Evolutionary conservation across 2,888 invertebrate species (phyloP).

Genomic region (Germaria angustata): DNA sequence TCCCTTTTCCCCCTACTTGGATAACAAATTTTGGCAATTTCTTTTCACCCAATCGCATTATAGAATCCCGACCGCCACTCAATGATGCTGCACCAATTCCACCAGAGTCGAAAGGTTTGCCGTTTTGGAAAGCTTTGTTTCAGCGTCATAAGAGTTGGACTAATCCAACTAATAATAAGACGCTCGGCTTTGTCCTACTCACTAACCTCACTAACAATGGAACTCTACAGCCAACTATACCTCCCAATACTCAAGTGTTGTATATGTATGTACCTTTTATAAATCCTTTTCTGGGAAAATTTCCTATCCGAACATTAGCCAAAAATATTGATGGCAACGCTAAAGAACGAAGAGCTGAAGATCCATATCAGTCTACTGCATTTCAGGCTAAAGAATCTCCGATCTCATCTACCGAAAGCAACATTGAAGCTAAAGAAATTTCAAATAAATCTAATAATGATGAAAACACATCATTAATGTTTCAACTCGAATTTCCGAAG

Average conservation of each 20-base stretch:
- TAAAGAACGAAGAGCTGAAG: neutral
- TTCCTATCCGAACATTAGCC: neutral
- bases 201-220: neutral
- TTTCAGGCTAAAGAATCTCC: neutral
- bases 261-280: constrained; percentile 43
- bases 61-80: constrained; percentile 9
- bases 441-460: neutral
- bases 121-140: constrained; percentile 35
- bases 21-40: constrained; percentile 24
- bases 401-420: neutral
- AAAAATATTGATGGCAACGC: neutral
- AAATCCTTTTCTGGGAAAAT: constrained; percentile 26
- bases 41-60: constrained; percentile 12
- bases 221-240: neutral
- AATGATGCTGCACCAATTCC: neutral
- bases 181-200: no score
- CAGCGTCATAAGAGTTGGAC: neutral
- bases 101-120: neutral
- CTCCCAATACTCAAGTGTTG: constrained; percentile 27
- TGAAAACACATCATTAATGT: constrained; percentile 13
- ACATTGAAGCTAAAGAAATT: neutral
- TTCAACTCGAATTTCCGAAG: constrained; percentile 45
- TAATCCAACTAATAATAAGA: neutral
- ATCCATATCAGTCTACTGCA: neutral
- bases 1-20: constrained; percentile 40